Percentiles rank a stretch among this genome's conserved stretches.
Conservation (phyloP, 2,888 invertebrate genomes). For the Cheilosia scutellata region DNA sequence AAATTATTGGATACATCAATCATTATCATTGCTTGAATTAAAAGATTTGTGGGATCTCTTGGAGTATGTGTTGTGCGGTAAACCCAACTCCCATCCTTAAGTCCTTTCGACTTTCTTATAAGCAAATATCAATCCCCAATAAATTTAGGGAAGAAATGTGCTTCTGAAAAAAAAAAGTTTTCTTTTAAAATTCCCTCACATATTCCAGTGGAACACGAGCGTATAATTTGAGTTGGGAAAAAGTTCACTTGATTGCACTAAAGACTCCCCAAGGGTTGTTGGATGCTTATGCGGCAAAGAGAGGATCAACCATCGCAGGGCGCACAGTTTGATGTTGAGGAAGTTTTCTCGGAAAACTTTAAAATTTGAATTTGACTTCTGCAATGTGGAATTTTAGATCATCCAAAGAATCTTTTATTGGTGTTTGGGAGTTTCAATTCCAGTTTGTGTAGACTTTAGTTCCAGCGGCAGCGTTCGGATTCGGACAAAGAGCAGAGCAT, state of each 20-base stretch:
- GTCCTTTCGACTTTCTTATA: neutral
- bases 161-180: neutral
- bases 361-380: conserved; percentile 62
- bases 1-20: conserved; percentile 70
- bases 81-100: neutral
- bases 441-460: conserved; percentile 27
- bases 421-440: conserved; percentile 59
- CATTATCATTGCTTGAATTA: conserved; percentile 47
- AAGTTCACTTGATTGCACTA: conserved; percentile 47
- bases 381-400: conserved; percentile 59
- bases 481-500: neutral
- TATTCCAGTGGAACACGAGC: conserved; percentile 55
- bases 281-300: conserved; percentile 5
- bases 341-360: conserved; percentile 58
- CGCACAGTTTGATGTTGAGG: conserved; percentile 21
- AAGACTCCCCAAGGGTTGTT: conserved; percentile 54
- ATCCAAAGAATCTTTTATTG: conserved; percentile 69
- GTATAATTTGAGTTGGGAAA: conserved; percentile 58
- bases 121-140: neutral
- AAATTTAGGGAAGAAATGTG: neutral
- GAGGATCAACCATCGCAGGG: conserved; percentile 21
- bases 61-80: conserved; percentile 3
- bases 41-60: conserved; percentile 25
- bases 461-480: conserved; percentile 7
- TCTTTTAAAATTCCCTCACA: conserved; percentile 39